These are phyloP conservation scores for Polydrusus pterygomalis DNA, from an alignment of 2,888 invertebrate genomes.

Conservation along the genomic window DNA sequence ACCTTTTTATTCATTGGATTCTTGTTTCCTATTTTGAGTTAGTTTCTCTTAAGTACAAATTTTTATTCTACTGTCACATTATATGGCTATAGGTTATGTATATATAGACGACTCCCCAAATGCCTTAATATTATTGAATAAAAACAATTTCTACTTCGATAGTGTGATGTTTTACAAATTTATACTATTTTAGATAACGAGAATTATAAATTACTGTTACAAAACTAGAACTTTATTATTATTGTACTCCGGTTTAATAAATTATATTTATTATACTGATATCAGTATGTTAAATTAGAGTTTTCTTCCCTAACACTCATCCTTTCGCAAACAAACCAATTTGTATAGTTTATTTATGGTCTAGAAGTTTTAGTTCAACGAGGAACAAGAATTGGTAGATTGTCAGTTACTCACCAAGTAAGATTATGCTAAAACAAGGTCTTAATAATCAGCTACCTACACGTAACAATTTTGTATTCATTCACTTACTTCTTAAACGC, in stretches of 20 bases:
- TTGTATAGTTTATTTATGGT: too few species aligned
- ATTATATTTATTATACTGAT: slow-evolving; percentile 33
- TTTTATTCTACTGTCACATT: not conserved
- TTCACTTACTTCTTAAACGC: too few species aligned
- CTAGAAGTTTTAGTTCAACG: too few species aligned
- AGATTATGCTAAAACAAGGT: too few species aligned
- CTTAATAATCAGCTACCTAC: too few species aligned
- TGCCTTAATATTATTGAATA: slow-evolving; percentile 35
- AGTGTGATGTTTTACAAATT: slow-evolving; percentile 40
- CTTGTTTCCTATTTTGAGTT: slow-evolving; percentile 24
- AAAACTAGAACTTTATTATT: slow-evolving; percentile 31
- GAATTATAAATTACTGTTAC: slow-evolving; percentile 41
- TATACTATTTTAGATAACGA: slow-evolving; percentile 46
- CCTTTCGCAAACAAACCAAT: too few species aligned
- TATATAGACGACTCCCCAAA: slow-evolving; percentile 19
- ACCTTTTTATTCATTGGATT: not conserved
- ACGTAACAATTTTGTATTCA: too few species aligned
- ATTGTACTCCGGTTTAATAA: slow-evolving; percentile 38
- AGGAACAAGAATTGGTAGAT: too few species aligned
- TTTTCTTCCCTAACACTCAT: slow-evolving; percentile 2
- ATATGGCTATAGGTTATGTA: slow-evolving; percentile 2
- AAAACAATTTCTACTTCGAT: slow-evolving; percentile 34
- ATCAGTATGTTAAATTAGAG: slow-evolving; percentile 14
- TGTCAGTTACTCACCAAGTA: too few species aligned
- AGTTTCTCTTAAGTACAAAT: slow-evolving; percentile 13